Conservation (phyloP, 1,140 invertebrate genomes). For the Potamilus streckersoni region DNA sequence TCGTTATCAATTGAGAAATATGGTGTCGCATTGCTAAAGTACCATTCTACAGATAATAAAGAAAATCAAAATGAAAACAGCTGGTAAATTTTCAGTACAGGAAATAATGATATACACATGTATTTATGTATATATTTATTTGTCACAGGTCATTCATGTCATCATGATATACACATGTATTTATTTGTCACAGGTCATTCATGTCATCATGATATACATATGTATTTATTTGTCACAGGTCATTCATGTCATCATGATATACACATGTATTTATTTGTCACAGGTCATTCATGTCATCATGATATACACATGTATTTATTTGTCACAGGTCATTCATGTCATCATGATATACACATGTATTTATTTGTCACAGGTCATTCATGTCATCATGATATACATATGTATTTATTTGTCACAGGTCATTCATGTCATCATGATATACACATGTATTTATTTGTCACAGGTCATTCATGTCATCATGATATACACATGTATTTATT, state of each 20-base stretch:
- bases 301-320: slow-evolving; percentile 71
- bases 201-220: slow-evolving; percentile 79
- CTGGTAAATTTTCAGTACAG: no score
- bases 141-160: slow-evolving; percentile 71
- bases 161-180: slow-evolving; percentile 73
- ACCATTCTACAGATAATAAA: no score
- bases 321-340: slow-evolving; percentile 71
- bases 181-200: slow-evolving; percentile 72
- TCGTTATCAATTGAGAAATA: no score
- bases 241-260: slow-evolving; percentile 75
- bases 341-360: slow-evolving; percentile 73
- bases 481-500: slow-evolving; percentile 71
- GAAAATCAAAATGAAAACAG: no score
- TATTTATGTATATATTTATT: no score
- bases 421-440: slow-evolving; percentile 75
- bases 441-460: slow-evolving; percentile 73
- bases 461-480: slow-evolving; percentile 73
- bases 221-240: slow-evolving; percentile 72
- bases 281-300: slow-evolving; percentile 73
- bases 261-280: slow-evolving; percentile 73
- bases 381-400: slow-evolving; percentile 79
- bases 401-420: slow-evolving; percentile 72
- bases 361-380: slow-evolving; percentile 72
- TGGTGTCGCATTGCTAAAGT: no score
- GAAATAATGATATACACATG: no score